These are phyloP conservation scores for Marronus borbonicus DNA, from an alignment of 2,888 invertebrate genomes.

Conservation along the genomic window DNA sequence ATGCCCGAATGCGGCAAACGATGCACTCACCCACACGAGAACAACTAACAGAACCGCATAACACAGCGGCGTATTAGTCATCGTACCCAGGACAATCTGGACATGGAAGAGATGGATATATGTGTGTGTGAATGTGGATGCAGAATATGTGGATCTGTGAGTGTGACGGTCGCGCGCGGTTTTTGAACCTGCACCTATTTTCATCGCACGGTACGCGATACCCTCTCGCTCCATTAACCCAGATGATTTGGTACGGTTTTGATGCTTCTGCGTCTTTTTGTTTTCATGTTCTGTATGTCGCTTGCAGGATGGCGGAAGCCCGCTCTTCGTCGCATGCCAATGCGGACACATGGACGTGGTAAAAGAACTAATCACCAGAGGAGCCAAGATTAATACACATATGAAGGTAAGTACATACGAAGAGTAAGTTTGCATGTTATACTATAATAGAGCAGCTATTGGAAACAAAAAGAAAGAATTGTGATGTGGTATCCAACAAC, in stretches of 20 bases:
- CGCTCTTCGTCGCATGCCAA: conserved; percentile 93
- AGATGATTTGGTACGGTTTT: conserved; percentile 49
- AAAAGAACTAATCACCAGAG: conserved; percentile 85
- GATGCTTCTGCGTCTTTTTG: conserved; percentile 52
- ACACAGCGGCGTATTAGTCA: conserved; percentile 11
- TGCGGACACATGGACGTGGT: conserved; percentile 93
- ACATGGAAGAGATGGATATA: conserved; percentile 3
- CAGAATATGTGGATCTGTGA: not conserved
- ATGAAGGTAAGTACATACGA: conserved; percentile 79
- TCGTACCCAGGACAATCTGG: not conserved
- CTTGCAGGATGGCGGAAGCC: conserved; percentile 93
- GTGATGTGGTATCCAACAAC: too few relatives aligned
- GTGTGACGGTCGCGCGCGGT: conserved; percentile 42
- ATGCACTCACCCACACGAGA: conserved; percentile 15
- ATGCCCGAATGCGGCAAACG: not conserved
- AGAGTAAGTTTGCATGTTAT: not conserved
- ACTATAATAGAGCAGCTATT: too few relatives aligned
- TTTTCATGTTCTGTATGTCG: conserved; percentile 57
- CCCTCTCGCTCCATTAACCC: conserved; percentile 54
- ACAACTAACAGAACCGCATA: not conserved
- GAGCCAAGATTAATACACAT: conserved; percentile 85
- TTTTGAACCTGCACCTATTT: conserved; percentile 51
- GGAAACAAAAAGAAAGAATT: too few relatives aligned
- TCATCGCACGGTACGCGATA: conserved; percentile 25
- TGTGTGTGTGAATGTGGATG: not conserved